These are phyloP conservation scores for Sepioteuthis lessoniana DNA, from an alignment of 2,888 invertebrate genomes.

Conservation along the genomic window DNA sequence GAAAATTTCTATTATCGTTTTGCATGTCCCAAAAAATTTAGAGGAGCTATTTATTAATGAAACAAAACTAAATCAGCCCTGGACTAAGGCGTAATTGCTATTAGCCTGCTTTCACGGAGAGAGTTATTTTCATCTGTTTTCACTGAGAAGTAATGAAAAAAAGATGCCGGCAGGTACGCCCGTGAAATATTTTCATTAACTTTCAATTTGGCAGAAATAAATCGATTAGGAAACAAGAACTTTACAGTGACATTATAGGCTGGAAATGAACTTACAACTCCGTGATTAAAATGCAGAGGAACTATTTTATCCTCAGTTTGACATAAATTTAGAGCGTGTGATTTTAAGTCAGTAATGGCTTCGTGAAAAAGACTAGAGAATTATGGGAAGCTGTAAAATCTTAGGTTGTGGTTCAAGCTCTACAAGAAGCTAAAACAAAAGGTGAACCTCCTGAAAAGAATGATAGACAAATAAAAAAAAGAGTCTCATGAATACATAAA, in stretches of 20 bases:
- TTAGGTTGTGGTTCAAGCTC: no score
- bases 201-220: background rate
- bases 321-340: background rate
- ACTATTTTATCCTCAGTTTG: background rate
- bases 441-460: no score
- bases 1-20: no score
- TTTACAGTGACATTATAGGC: background rate
- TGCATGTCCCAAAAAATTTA: no score
- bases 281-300: background rate
- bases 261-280: background rate
- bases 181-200: background rate
- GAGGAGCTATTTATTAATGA: no score
- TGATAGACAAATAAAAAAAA: no score
- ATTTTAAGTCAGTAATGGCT: background rate
- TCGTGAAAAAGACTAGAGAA: background rate
- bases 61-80: background rate
- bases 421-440: no score
- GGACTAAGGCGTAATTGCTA: background rate
- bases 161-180: background rate
- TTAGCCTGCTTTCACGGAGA: background rate
- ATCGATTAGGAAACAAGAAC: background rate
- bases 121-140: background rate
- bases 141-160: background rate
- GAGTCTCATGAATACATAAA: no score
- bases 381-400: no score